Base-by-base conservation (phyloP, 2,113 vertebrate genomes). In the Brachyistius frenatus region DNA sequence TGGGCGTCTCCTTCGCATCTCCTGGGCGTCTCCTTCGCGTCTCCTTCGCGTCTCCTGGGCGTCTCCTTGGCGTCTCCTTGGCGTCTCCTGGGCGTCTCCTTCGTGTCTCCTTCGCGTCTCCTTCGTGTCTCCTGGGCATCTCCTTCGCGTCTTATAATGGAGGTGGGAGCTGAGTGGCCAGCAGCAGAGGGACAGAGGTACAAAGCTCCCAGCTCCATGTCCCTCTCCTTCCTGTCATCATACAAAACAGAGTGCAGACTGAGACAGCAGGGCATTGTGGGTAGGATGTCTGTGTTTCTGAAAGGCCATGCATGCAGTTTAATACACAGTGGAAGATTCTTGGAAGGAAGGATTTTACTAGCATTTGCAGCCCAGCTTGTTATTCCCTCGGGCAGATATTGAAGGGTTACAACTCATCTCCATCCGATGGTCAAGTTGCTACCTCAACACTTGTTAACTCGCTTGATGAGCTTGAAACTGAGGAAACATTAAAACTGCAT, bases 131-230 rank as follows among this genome's bases (percentile, higher is more conserved):
- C 23, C 23, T 23, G 23, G 23, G 23, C 23, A 23, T 23, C 23
- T 23, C 23, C 23, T 23, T 23, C 23, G 23, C 23, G 90, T 76
- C 76, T 83, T 92, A 85, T 91, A 91, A 92, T 89, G 89, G 74
- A 80, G 82, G 78, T 68, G 66, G 77, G 66, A 85, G 81, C 75
- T 56, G 77, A 86, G 73, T 77, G 68, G 65, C 76, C 83, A 65
- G 83, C 81, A 80, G 83, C 58, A 64, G 70, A 78, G 54, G 72
- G 49, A 73, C 81, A 74, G 64, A 83, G 72, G 82, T 78, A 67
- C 80, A 82, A 67, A 61, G 77, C 64, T 60, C 14, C 47, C n/a
- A 32, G 49, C 57, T 61, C 23, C 23, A 23, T 23, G 23, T 23
- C 23, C 23, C 23, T 23, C 23, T 23, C 39, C 54, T 44, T 52